Base-by-base conservation (phyloP, 2,888 invertebrate genomes). In the Aplocera efformata region DNA sequence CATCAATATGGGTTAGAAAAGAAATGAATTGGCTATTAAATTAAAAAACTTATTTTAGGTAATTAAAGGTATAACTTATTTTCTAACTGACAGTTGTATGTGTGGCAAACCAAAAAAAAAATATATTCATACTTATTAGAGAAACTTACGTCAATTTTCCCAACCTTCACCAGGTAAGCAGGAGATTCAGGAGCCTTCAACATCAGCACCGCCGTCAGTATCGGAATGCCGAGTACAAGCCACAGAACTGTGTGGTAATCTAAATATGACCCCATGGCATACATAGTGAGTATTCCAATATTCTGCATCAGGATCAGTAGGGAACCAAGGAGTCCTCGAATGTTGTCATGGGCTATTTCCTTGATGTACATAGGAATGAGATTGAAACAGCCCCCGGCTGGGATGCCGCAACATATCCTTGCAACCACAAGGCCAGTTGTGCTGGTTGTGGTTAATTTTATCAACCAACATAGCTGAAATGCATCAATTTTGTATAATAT, bases 161-260 rank as follows among this genome's bases (percentile, higher is more conserved):
- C 79, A 13, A 54, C 60, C 24, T 79, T 78, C 1, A 84, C 65
- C 30, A 81, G 60, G 53, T 67, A 79, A 1, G 76, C 71, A 8
- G 85, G 84, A 1, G 82, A 77, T 45, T 82, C 80, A 1, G 82
- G 82, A 38, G 76, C 74, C 43, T 64, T 70, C 7, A 72, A 23
- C 62, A 83, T 68, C 8, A 74, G 29, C 1, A 75, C 22, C 1
- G 68, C 48, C 9, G 69, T 70, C 0, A 72, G 3, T 1, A 78
- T 38, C 0, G 77, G 73, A 3, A 79, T 39, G 7, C 59, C 55
- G 1, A 77, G 10, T 1, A 66, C 66, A 0, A 67, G 58, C 60
- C 70, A 75, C 1, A 80, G 25, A 1, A 79, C 64, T 0, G 66
- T 63, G 21, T 58, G 53, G 35, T 81, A 83, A 9, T 68, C 60